Conservation (phyloP, 2,888 invertebrate genomes). For the Drosophila suboccidentalis region DNA sequence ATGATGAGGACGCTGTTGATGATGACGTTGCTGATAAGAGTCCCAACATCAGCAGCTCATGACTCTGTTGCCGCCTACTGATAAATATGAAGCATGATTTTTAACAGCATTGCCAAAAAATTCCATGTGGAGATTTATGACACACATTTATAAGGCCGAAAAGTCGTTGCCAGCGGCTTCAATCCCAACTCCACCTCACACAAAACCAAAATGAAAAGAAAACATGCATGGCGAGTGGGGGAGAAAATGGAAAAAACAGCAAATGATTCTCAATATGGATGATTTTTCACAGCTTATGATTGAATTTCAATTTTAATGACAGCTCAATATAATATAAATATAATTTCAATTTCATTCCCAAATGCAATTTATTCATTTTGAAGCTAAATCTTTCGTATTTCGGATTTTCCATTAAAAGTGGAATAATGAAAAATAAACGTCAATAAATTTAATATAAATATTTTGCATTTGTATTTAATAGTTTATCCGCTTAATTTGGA, state of each 20-base stretch:
- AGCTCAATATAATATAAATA: conserved; percentile 57
- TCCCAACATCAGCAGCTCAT: conserved; percentile 23
- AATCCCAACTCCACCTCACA: neutral
- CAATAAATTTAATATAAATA: neutral
- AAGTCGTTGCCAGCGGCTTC: conserved; percentile 42
- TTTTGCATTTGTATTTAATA: neutral
- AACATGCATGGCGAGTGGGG: conserved; percentile 13
- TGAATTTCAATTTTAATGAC: conserved; percentile 64
- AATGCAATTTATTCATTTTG: conserved; percentile 41
- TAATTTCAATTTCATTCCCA: conserved; percentile 44
- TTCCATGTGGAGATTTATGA: conserved; percentile 75
- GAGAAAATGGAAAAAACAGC: neutral
- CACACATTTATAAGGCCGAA: conserved; percentile 64
- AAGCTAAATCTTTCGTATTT: neutral
- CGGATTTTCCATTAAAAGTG: neutral
- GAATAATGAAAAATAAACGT: neutral
- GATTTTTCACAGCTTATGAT: conserved; percentile 48
- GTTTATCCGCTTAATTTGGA: neutral
- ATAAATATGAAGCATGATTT: conserved; percentile 72
- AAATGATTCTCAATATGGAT: conserved; percentile 57
- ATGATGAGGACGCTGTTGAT: conserved; percentile 6
- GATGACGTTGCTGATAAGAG: conserved; percentile 56
- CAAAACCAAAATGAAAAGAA: conserved; percentile 26
- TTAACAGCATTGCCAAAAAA: conserved; percentile 49
- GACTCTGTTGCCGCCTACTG: conserved; percentile 38